A percentile compares a stretch with the other conserved stretches of the same genome.
These are phyloP conservation scores for Pantherophis alleghaniensis DNA, from an alignment of 2,797 vertebrate species.

Conservation along the genomic window DNA sequence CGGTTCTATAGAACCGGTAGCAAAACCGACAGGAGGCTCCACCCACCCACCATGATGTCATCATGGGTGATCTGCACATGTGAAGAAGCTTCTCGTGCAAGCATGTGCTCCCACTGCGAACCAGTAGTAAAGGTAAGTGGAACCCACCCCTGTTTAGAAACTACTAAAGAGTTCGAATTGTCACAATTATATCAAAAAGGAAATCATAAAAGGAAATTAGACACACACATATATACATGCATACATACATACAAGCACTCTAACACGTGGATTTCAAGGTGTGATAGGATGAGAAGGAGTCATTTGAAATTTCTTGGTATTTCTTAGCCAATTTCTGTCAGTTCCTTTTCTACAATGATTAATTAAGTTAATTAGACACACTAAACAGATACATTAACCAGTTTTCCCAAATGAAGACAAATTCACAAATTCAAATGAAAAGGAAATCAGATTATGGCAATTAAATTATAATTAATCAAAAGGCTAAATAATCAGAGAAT, in stretches of 20 bases:
- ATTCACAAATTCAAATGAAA: slow-evolving; percentile 16
- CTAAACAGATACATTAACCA: slow-evolving; percentile 22
- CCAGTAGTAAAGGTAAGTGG: too few relatives aligned
- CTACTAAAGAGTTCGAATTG: not conserved
- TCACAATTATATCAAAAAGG: not conserved
- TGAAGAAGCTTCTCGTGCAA: too few relatives aligned
- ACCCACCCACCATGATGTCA: too few relatives aligned
- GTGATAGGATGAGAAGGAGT: not conserved
- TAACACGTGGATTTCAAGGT: not conserved
- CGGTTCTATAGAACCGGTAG: too few relatives aligned
- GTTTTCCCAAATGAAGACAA: slow-evolving; percentile 34
- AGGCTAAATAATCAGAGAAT: not conserved
- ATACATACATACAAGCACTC: not conserved
- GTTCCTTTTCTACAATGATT: slow-evolving; percentile 4
- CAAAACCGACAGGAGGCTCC: too few relatives aligned
- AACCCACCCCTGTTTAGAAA: too few relatives aligned
- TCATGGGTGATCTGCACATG: too few relatives aligned
- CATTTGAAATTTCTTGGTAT: not conserved
- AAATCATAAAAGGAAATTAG: not conserved
- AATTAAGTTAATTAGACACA: slow-evolving; percentile 26
- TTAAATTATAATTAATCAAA: slow-evolving; percentile 14
- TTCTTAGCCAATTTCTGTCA: not conserved
- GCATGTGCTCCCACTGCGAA: too few relatives aligned
- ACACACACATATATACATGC: too few relatives aligned
- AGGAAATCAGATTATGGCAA: slow-evolving; percentile 27